Evolutionary conservation across 2,888 invertebrate genomes (phyloP).

Genomic region (Eupeodes luniger): DNA sequence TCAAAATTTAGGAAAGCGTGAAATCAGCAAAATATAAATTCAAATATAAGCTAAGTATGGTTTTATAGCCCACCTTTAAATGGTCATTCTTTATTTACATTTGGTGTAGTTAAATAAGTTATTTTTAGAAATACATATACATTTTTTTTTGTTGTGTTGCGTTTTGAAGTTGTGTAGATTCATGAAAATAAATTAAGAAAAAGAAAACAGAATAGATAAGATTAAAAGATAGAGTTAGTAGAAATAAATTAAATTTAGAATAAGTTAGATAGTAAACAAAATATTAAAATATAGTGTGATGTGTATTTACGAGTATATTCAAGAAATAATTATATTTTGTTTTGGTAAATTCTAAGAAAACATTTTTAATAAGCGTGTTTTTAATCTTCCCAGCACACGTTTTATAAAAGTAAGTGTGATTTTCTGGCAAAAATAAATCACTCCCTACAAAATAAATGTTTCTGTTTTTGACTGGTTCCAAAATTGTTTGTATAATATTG

Average conservation of each 20-base stretch:
- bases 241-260: slow-evolving; percentile 2
- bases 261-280: background rate
- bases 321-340: no score
- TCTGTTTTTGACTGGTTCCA: no score
- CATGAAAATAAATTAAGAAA: slow-evolving; percentile 59
- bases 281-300: no score
- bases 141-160: slow-evolving; percentile 40
- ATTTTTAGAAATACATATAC: background rate
- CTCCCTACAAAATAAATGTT: no score
- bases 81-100: slow-evolving; percentile 60
- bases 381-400: no score
- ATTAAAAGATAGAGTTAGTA: background rate
- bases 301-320: no score
- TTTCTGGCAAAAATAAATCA: no score
- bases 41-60: background rate
- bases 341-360: no score
- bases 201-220: background rate
- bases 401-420: no score
- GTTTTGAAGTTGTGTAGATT: slow-evolving; percentile 45
- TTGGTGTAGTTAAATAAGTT: slow-evolving; percentile 24
- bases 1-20: background rate
- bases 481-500: no score
- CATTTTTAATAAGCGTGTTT: no score
- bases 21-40: background rate
- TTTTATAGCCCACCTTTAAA: slow-evolving; percentile 64